Evolutionary conservation across 2,888 invertebrate species (phyloP), one percentile per base, ranked within the genome.

Genomic region (Zelleria hepariella): DNA sequence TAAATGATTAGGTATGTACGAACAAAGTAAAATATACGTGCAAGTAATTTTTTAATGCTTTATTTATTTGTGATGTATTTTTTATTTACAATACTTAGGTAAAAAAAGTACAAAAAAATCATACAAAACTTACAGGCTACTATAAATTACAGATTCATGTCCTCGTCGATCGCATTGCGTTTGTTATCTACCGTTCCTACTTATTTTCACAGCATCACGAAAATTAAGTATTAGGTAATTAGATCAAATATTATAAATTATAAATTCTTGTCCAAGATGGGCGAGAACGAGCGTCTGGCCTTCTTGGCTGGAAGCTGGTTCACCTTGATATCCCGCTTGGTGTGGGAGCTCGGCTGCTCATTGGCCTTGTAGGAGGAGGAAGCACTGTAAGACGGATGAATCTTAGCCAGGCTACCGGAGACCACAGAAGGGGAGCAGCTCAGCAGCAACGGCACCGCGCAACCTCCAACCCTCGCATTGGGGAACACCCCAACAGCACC

Each of bases 401-500:
- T 69, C 63, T 63, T 77, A 78, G 74, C 64, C 1, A 64, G 59
- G 2, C 71, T 62, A 15, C 54, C 57, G 58, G 62, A 62, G 8
- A 18, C 52, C 5, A 21, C 80, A 0, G 80, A 78, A 1, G 88
- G 88, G 0, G 82, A 82, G 66, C 87, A 89, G 67, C 87, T 87
- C 51, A 89, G 67, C 26, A 88, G 68, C 57, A 88, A 65, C 2
- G 88, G 88, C 32, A 88, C 81, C 7, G 77, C 84, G 60, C 86
- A 87, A 20, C 77, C 71, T n/a, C 82, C 80, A 8, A 76, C 68
- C 58, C 79, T 80, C n/a, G 84, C 82, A 57, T 77, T 78, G 1
- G 86, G 85, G 67, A 86, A 87, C 32, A 86, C 66, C 2, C 86
- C 85, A 10, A 85, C 75, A 2, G 82, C 79, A 2, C 74, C 67